A percentile compares a stretch with the other conserved stretches of the same genome.
Evolutionary conservation across 2,888 invertebrate genomes (phyloP).

Genomic region (Dexiosoma caninum): DNA sequence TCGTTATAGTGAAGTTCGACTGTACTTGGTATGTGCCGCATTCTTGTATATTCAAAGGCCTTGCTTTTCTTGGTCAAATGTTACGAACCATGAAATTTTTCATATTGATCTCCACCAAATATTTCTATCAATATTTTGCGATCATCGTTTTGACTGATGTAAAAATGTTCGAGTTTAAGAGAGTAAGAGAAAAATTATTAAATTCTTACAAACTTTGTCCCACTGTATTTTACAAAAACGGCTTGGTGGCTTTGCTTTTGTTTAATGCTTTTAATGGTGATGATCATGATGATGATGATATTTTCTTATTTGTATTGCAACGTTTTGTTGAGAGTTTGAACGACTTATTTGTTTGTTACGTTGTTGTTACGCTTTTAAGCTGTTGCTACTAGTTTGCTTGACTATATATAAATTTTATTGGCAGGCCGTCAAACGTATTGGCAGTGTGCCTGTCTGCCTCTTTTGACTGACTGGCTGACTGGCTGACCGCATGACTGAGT

Average conservation of each 20-base stretch:
- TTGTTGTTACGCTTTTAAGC: not conserved
- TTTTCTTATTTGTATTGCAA: slow-evolving; percentile 24
- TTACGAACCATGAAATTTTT: too few species aligned
- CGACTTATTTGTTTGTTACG: slow-evolving; percentile 21
- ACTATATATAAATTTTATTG: slow-evolving; percentile 19
- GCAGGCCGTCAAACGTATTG: slow-evolving; percentile 6
- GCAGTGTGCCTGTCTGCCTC: slow-evolving; percentile 3
- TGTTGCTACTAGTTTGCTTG: slow-evolving; percentile 28
- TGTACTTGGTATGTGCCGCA: too few species aligned
- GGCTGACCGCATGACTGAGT: slow-evolving; percentile 28
- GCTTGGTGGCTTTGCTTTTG: not conserved
- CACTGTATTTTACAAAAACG: slow-evolving; percentile 10
- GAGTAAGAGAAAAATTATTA: too few species aligned
- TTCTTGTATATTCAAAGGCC: not conserved
- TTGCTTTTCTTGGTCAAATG: too few species aligned
- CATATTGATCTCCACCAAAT: too few species aligned
- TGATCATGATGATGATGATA: not conserved
- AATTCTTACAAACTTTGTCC: too few species aligned
- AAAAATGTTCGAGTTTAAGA: too few species aligned
- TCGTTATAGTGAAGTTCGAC: too few species aligned
- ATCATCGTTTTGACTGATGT: too few species aligned
- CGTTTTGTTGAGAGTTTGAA: slow-evolving; percentile 44
- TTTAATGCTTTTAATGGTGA: not conserved
- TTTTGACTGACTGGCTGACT: too few species aligned
- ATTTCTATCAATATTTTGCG: too few species aligned